phyloP scores from a whole-genome alignment of 2,797 vertebrate genomes.

The Carcharodon carcharias region DNA sequence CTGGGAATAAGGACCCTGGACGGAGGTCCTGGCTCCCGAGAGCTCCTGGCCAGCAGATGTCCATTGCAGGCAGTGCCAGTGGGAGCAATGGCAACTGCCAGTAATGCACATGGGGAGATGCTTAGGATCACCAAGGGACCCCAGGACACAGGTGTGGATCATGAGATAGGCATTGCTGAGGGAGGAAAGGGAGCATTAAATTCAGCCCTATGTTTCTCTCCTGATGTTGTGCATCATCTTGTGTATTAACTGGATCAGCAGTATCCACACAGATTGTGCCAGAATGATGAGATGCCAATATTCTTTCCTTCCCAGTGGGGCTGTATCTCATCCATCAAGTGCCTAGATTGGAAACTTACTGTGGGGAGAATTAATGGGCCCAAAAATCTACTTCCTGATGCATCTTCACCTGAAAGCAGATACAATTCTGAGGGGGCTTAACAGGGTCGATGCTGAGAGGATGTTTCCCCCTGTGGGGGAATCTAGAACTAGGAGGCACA shows the following conservation, averaged over 20 bases:
- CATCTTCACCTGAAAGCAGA: background rate
- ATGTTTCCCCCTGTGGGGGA: no score
- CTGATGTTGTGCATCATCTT: background rate
- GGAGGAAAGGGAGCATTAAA: background rate
- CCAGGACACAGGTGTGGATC: background rate
- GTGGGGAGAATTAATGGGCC: background rate
- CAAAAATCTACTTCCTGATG: background rate
- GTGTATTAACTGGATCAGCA: background rate
- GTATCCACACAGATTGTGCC: background rate
- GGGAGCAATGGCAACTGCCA: no score
- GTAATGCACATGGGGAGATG: background rate
- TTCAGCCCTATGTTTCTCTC: background rate
- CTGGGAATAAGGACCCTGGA: no score
- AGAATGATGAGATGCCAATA: background rate
- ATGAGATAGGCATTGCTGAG: background rate
- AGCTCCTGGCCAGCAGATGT: background rate
- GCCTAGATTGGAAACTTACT: background rate
- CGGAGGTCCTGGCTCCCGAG: no score
- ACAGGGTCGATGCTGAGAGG: no score
- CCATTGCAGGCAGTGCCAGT: background rate
- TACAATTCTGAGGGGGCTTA: background rate
- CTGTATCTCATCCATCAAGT: background rate
- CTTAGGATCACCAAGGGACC: background rate
- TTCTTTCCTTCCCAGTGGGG: background rate
- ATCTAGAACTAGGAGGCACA: no score